phyloP scores from a whole-genome alignment of 2,888 invertebrate genomes.

The Crematogaster levior region DNA sequence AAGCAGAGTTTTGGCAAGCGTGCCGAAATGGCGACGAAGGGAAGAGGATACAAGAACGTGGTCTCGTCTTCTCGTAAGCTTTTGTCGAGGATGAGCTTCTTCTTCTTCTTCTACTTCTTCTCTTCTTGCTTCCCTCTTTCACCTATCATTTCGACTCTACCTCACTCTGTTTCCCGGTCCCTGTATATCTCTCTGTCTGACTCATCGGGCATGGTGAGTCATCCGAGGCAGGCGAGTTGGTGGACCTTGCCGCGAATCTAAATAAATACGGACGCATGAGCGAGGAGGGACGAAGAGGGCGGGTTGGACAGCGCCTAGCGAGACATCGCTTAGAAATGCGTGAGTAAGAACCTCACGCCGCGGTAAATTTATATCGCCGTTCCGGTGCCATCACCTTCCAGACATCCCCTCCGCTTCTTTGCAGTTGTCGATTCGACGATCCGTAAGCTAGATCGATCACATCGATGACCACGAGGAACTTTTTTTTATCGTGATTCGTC shows the following conservation, averaged over 20 bases:
- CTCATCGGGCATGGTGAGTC: constrained; percentile 54
- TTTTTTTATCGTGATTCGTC: background rate
- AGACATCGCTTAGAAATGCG: constrained; percentile 80
- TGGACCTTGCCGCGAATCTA: constrained; percentile 80
- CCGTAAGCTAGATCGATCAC: constrained; percentile 28
- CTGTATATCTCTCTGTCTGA: constrained; percentile 46
- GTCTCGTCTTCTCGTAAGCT: constrained; percentile 26
- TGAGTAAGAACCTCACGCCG: constrained; percentile 77
- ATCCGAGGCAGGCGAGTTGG: constrained; percentile 37
- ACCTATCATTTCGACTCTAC: constrained; percentile 32
- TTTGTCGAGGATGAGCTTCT: constrained; percentile 19
- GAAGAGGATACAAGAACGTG: constrained; percentile 28
- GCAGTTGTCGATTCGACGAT: constrained; percentile 8
- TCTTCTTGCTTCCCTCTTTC: constrained; percentile 36
- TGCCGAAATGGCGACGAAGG: constrained; percentile 55
- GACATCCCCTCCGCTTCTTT: background rate
- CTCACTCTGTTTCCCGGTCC: constrained; percentile 37
- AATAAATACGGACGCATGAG: constrained; percentile 77
- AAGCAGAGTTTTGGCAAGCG: constrained; percentile 69
- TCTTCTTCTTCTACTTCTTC: constrained; percentile 36
- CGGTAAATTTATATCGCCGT: constrained; percentile 74
- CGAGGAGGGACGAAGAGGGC: constrained; percentile 55
- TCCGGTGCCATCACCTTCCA: constrained; percentile 29
- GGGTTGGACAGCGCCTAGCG: constrained; percentile 66
- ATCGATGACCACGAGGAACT: background rate